phyloP scores from a whole-genome alignment of 1,140 invertebrate genomes.

The Aphidius ervi region DNA sequence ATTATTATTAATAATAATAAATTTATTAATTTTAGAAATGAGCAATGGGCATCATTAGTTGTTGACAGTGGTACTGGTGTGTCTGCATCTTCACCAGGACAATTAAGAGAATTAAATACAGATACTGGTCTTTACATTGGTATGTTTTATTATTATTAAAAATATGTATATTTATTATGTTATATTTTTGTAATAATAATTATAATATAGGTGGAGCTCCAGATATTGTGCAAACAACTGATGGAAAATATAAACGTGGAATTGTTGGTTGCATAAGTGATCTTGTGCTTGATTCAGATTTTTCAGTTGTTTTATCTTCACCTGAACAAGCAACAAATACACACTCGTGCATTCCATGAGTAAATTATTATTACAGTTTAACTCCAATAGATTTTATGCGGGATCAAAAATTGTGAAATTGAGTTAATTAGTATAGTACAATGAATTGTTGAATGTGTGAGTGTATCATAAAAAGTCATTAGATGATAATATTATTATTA shows the following conservation, averaged over 20 bases:
- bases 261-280: constrained; percentile 78
- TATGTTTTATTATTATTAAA: constrained; percentile 45
- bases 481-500: too few species aligned
- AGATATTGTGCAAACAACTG: constrained; percentile 62
- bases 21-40: constrained; percentile 61
- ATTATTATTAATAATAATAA: neutral
- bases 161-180: neutral
- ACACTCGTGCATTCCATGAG: constrained; percentile 50
- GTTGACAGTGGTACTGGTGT: constrained; percentile 79
- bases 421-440: neutral
- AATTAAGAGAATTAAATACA: constrained; percentile 78
- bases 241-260: constrained; percentile 65
- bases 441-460: too few species aligned
- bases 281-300: constrained; percentile 74
- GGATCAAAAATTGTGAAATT: constrained; percentile 4
- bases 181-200: neutral
- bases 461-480: too few species aligned
- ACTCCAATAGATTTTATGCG: too few species aligned
- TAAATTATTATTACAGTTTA: constrained; percentile 16
- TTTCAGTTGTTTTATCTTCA: constrained; percentile 60
- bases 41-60: constrained; percentile 77
- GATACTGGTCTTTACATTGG: constrained; percentile 81
- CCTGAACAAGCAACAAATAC: constrained; percentile 57
- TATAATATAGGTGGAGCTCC: constrained; percentile 67
- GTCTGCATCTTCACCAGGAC: constrained; percentile 75